These are phyloP conservation scores for Suillia variegata DNA, from an alignment of 2,888 invertebrate genomes.

Conservation along the genomic window DNA sequence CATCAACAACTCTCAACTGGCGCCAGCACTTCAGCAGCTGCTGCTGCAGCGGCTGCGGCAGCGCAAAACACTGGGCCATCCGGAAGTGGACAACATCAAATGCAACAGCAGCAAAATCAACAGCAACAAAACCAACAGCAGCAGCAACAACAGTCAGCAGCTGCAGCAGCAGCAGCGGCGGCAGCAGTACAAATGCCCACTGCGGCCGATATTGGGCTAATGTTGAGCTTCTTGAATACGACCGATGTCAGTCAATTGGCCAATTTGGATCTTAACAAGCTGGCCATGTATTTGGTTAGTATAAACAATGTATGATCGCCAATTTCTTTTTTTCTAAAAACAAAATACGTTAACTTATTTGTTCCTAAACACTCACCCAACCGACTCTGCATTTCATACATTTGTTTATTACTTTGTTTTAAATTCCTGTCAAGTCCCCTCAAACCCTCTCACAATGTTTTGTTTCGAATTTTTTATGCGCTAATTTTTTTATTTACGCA, in stretches of 20 bases:
- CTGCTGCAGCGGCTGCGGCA: slow-evolving; percentile 45
- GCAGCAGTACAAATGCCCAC: slow-evolving; percentile 58
- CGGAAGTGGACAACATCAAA: slow-evolving; percentile 14
- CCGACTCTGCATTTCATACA: too few species aligned
- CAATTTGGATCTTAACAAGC: slow-evolving; percentile 76
- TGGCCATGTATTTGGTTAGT: slow-evolving; percentile 77
- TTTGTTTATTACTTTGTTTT: too few species aligned
- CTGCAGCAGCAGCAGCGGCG: slow-evolving; percentile 35
- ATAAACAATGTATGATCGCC: slow-evolving; percentile 54
- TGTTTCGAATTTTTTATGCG: neutral
- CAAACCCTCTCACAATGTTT: neutral
- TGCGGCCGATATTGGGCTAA: slow-evolving; percentile 61
- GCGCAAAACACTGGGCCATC: slow-evolving; percentile 29
- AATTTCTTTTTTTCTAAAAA: slow-evolving; percentile 33
- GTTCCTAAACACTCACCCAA: too few species aligned
- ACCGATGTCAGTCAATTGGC: slow-evolving; percentile 67
- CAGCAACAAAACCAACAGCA: slow-evolving; percentile 34
- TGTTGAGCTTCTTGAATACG: slow-evolving; percentile 61
- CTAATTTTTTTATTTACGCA: neutral
- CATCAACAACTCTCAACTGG: slow-evolving; percentile 37
- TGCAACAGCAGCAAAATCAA: slow-evolving; percentile 41
- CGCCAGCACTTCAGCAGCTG: slow-evolving; percentile 55
- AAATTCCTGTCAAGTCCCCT: too few species aligned
- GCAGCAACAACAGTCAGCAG: slow-evolving; percentile 29
- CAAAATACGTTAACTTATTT: neutral